phyloP scores from a whole-genome alignment of 2,113 vertebrate genomes.

The Lycaon pictus region DNA sequence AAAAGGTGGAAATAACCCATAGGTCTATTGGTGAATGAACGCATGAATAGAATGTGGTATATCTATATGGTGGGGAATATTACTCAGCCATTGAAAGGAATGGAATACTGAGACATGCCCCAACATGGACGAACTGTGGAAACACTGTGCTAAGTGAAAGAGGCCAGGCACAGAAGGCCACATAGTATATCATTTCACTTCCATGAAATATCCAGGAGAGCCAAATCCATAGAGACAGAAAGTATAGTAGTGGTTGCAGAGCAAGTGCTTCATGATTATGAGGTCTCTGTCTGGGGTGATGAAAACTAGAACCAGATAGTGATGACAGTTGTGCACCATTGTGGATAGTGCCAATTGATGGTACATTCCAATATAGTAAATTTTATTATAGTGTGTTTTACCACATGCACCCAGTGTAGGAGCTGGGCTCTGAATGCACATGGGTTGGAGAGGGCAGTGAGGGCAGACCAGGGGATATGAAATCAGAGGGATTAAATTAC shows the following conservation, averaged over 20 bases:
- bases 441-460: background rate
- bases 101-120: background rate
- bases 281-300: background rate
- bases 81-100: background rate
- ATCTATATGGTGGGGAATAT: background rate
- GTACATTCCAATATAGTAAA: background rate
- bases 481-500: background rate
- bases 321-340: background rate
- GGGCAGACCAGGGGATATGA: background rate
- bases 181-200: background rate
- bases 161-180: background rate
- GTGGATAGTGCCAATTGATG: background rate
- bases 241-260: background rate
- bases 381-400: background rate
- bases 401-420: background rate
- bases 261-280: background rate
- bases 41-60: background rate
- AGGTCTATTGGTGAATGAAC: background rate
- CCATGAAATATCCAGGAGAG: background rate
- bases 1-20: constrained; percentile 18
- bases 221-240: background rate
- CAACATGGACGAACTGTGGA: background rate
- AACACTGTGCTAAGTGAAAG: background rate
- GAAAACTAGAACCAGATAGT: background rate
- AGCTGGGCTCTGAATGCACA: background rate